These are phyloP conservation scores for Cromileptes altivelis DNA, from an alignment of 2,113 vertebrate genomes.

Conservation along the genomic window DNA sequence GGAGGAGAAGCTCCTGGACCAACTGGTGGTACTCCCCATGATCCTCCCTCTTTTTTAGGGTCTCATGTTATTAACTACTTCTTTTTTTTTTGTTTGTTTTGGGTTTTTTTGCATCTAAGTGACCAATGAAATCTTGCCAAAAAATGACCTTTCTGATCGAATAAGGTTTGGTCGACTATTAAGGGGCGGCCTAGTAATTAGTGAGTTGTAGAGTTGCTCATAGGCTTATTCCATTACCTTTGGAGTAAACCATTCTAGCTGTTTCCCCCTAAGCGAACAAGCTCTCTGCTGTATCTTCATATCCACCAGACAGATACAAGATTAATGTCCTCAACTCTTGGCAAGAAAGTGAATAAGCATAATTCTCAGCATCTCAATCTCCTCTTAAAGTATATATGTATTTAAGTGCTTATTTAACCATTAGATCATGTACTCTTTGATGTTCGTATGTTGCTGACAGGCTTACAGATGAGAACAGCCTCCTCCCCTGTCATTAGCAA, in stretches of 20 bases:
- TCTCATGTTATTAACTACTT: no score
- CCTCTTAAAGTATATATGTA: neutral
- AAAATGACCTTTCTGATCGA: no score
- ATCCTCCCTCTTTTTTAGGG: no score
- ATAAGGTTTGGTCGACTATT: no score
- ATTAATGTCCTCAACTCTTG: neutral
- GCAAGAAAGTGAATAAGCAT: neutral
- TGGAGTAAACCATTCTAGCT: neutral
- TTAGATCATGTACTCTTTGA: conserved; percentile 30
- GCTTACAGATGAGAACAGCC: conserved; percentile 83
- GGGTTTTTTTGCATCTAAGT: no score
- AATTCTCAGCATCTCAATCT: neutral
- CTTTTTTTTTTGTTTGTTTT: no score
- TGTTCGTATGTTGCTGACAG: conserved; percentile 79
- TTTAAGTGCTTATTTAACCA: neutral
- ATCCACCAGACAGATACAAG: neutral
- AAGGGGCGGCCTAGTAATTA: no score
- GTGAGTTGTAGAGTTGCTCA: no score
- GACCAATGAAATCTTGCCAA: no score
- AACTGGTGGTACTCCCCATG: no score
- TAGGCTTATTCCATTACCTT: no score
- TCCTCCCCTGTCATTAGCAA: conserved; percentile 80
- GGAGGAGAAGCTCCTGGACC: no score
- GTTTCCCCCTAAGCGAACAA: neutral
- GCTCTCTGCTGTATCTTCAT: neutral